phyloP scores from a whole-genome alignment of 2,113 vertebrate species.

The Columbina picui region DNA sequence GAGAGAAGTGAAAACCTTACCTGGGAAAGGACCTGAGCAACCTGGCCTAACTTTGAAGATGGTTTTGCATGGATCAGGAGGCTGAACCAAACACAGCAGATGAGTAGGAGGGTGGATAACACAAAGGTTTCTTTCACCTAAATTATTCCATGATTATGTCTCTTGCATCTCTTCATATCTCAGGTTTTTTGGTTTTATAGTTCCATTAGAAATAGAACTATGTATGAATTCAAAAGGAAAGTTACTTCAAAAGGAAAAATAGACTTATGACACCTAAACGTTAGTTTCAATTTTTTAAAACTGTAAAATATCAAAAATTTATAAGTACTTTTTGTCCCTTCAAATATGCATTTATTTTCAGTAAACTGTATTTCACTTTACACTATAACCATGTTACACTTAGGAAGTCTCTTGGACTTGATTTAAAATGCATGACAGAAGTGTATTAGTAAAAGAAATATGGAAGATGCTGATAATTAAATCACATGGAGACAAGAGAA shows the following conservation, averaged over 20 bases:
- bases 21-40: neutral
- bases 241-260: neutral
- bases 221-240: neutral
- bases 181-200: neutral
- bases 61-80: neutral
- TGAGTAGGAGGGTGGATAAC: neutral
- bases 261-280: neutral
- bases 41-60: neutral
- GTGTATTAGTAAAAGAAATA: neutral
- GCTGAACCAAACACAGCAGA: neutral
- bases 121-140: neutral
- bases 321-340: rapidly evolving
- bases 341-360: neutral
- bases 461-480: neutral
- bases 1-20: neutral
- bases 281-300: neutral
- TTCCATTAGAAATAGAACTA: neutral
- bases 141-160: neutral
- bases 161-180: too few species aligned
- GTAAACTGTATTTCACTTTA: neutral
- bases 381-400: neutral
- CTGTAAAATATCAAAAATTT: neutral
- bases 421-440: neutral
- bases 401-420: neutral
- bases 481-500: neutral